Base-by-base conservation (phyloP, 1,140 invertebrate species). In the Zaprionus africanus region DNA sequence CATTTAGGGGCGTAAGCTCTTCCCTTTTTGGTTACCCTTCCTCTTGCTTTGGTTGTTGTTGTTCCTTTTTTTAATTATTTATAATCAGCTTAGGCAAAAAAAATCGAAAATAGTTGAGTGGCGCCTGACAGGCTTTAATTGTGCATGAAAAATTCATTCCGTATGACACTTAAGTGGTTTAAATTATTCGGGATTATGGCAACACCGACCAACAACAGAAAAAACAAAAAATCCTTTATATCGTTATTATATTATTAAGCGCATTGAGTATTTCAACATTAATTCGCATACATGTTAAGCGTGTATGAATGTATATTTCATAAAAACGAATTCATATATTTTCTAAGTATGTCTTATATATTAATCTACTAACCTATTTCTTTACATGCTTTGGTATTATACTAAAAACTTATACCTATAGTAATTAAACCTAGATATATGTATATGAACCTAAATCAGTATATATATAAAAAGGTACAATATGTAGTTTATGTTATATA, bases 31-130 rank as follows among this genome's bases (percentile, higher is more conserved):
- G 12, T 59, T 17, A 22, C 62, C 13, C 22, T 54, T 62, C 67
- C 31, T 34, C 31, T 11, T 34, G 9, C 31, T 34, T 31, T 69
- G 0, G 17, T 59, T 68, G 61, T 69, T 19, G 17, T 59, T 64
- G 57, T 74, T 65, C 28, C 54, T 22, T 65, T 34, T 86, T 86
- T 86, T 68, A 86, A 86, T 86, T 86, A 85, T 86, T 86, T 86
- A 86, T 86, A 86, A 86, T 82, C 82, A 59, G 76, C 76, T 78
- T 78, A 78, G 61, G 49, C 46, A 49, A 28, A 76, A 70, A 70
- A 76, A 57, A 66, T n/a, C 12, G n/a, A 17, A 67, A 80, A 78
- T 62, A 26, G 22, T 70, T 71, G 81, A 82, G 77, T 63, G 73
- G 61, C 53, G 49, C 38, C 17, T 77, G 81, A 77, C 77, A 83